Evolutionary conservation across 1,140 invertebrate species (phyloP).

Genomic region (Heliconius hewitsoni): DNA sequence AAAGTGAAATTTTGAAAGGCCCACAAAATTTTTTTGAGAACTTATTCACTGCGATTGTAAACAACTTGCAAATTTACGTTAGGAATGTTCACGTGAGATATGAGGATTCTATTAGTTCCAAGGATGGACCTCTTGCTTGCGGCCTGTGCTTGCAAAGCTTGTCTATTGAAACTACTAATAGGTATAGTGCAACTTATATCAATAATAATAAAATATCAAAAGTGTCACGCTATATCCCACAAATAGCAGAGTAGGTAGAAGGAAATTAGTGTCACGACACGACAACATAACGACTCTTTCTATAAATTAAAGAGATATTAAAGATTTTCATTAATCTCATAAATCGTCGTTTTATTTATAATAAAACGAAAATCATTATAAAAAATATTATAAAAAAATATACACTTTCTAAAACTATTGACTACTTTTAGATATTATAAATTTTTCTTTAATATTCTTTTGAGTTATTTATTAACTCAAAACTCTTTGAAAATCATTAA

Average conservation of each 20-base stretch:
- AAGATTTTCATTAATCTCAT: too few relatives aligned
- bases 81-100: slow-evolving; percentile 92
- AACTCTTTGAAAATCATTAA: not conserved
- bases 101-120: slow-evolving; percentile 87
- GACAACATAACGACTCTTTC: too few relatives aligned
- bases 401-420: too few relatives aligned
- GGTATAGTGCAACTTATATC: slow-evolving; percentile 67
- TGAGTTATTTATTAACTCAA: too few relatives aligned
- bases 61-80: slow-evolving; percentile 91
- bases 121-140: slow-evolving; percentile 86
- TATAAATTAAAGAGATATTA: too few relatives aligned
- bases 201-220: too few relatives aligned
- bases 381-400: too few relatives aligned
- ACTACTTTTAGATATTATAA: too few relatives aligned
- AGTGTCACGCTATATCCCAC: not conserved
- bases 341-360: too few relatives aligned
- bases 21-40: slow-evolving; percentile 86
- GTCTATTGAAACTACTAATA: slow-evolving; percentile 91
- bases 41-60: slow-evolving; percentile 87
- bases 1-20: slow-evolving; percentile 79
- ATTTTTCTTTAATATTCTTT: too few relatives aligned
- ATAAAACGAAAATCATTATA: too few relatives aligned
- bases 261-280: not conserved
- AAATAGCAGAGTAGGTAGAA: not conserved
- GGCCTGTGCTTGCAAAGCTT: slow-evolving; percentile 91